Conservation (phyloP, 2,888 invertebrate genomes). For the Lomographa bimaculata region DNA sequence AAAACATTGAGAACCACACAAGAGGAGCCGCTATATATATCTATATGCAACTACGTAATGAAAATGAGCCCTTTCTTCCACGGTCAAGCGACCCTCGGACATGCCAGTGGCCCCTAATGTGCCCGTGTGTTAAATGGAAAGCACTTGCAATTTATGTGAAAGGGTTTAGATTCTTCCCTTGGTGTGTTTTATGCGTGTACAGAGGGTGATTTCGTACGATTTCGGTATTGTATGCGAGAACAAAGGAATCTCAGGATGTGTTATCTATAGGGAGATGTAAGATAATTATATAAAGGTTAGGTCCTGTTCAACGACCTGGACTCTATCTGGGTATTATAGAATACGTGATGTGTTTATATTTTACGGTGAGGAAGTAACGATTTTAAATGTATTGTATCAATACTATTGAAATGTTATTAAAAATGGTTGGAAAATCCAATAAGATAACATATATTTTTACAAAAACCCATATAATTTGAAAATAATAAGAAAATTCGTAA, state of each 20-base stretch:
- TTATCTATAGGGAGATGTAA: no score
- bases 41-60: slow-evolving; percentile 73
- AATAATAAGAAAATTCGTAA: no score
- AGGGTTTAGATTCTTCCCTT: slow-evolving; percentile 68
- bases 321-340: no score
- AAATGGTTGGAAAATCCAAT: no score
- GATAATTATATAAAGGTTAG: no score
- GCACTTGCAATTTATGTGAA: slow-evolving; percentile 78
- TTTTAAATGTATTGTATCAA: no score
- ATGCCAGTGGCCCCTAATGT: slow-evolving; percentile 63
- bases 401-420: no score
- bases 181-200: slow-evolving; percentile 61
- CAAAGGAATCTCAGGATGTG: slow-evolving; percentile 15
- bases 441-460: no score
- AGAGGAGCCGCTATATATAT: slow-evolving; percentile 60
- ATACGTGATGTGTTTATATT: background rate
- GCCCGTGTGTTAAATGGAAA: slow-evolving; percentile 73
- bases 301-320: no score
- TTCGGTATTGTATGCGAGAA: slow-evolving; percentile 15
- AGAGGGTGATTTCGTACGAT: slow-evolving; percentile 54
- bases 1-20: slow-evolving; percentile 52
- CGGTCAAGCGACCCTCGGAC: slow-evolving; percentile 62
- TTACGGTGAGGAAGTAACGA: no score
- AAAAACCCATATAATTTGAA: no score
- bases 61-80: slow-evolving; percentile 81